Base-by-base conservation (phyloP, 2,888 invertebrate genomes). In the Pollenia angustigena region DNA sequence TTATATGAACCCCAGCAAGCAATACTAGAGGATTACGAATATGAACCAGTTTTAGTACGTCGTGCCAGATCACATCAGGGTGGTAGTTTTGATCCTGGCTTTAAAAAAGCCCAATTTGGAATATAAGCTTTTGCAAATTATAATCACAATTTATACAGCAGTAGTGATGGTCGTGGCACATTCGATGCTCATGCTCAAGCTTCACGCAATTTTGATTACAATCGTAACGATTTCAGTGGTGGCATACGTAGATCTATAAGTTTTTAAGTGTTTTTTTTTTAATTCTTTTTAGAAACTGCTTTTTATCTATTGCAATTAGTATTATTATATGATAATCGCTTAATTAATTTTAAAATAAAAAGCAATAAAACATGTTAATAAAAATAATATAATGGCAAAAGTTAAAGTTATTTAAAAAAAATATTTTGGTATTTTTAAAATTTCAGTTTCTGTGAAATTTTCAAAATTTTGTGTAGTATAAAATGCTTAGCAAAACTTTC, bases 181-280 rank as follows among this genome's bases (percentile, higher is more conserved):
- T 40, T 87, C 16, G 87, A 87, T 71, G 85, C 85, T 42, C 85
- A 87, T 40, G 87, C 71, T 7, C 84, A 84, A 58, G 79, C 48
- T 2, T 18, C 46, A 0, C 69, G 69, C 8, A 75, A 85, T 69
- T 84, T 87, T 16, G 81, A 84, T 64, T n/a, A 16, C 2, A 68
- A 87, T 68, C 74, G 60, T 46, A 87, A 87, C 52, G 32, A 50
- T n/a, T 64, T 2, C 66, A 46, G 42, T 58, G 86, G 71, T 11
- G 86, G 86, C 40, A 16, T 86, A 2, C 56, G 23, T 10, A 72
- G 75, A 4, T 52, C 18, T 1, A 76, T 56, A 69, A 66, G 62
- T 40, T 85, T 85, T 62, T 85, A 81, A 75, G 9, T 40, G 42
- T 4, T 62, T 12, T 10, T 12, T 10, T n/a, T 56, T n/a, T 14